Percentiles rank a stretch among this genome's conserved stretches.
These are phyloP conservation scores for Silurus aristotelis DNA, from an alignment of 2,797 vertebrate species.

Conservation along the genomic window DNA sequence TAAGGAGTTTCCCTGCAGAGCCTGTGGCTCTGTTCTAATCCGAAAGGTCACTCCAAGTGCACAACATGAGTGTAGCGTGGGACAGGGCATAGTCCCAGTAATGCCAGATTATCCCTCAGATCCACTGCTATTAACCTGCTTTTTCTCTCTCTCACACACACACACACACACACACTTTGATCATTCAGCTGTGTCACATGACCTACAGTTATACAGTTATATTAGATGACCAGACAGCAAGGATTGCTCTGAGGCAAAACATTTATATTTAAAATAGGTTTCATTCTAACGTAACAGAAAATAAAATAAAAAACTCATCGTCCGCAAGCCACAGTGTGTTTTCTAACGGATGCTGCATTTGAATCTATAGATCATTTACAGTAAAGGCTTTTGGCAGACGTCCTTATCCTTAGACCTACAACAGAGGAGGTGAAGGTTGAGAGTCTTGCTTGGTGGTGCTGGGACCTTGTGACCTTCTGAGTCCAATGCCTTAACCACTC, in stretches of 20 bases:
- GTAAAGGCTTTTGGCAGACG: too few species aligned
- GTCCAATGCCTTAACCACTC: too few species aligned
- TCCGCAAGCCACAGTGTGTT: not conserved
- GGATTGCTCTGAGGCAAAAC: not conserved
- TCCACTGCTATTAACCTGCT: constrained; percentile 26
- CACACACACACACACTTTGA: not conserved
- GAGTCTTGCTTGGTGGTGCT: too few species aligned
- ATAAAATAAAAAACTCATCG: too few species aligned
- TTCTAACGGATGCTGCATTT: not conserved
- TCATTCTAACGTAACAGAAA: not conserved
- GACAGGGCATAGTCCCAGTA: constrained; percentile 12
- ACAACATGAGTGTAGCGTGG: not conserved
- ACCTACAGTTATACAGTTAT: too few species aligned
- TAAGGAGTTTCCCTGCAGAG: constrained; percentile 24
- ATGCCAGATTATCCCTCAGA: constrained; percentile 33
- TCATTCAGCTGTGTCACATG: not conserved
- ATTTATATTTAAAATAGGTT: not conserved
- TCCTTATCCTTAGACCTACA: too few species aligned
- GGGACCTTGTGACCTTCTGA: too few species aligned
- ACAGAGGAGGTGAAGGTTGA: too few species aligned
- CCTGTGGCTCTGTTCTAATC: constrained; percentile 3
- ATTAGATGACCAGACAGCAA: not conserved
- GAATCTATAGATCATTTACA: not conserved
- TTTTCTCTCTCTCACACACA: not conserved
- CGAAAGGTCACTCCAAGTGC: constrained; percentile 28